Percentiles rank a stretch among this genome's conserved stretches.
These are phyloP conservation scores for Phortica variegata DNA, from an alignment of 1,140 invertebrate genomes.

Conservation along the genomic window DNA sequence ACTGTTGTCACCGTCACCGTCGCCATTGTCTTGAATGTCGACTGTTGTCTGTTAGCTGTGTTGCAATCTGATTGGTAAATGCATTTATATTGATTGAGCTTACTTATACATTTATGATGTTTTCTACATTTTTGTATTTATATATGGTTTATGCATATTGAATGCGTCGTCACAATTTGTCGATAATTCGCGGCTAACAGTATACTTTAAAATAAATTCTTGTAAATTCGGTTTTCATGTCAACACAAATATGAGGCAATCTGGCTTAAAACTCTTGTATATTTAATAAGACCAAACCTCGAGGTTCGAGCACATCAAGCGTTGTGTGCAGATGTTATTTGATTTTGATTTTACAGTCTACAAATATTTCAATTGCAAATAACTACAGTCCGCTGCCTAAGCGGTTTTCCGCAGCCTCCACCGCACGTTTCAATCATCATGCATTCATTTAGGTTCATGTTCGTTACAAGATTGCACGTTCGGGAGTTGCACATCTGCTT, in stretches of 20 bases:
- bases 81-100: too few relatives aligned
- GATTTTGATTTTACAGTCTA: conserved; percentile 18
- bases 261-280: too few relatives aligned
- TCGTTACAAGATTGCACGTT: too few relatives aligned
- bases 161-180: neutral
- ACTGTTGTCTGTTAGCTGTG: too few relatives aligned
- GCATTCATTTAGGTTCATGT: neutral
- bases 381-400: neutral
- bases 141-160: neutral
- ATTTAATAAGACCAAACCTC: too few relatives aligned
- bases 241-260: too few relatives aligned
- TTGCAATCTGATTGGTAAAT: too few relatives aligned
- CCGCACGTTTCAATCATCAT: neutral
- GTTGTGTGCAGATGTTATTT: conserved; percentile 10
- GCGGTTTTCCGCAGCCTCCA: too few relatives aligned
- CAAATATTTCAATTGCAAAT: conserved; percentile 21
- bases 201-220: neutral
- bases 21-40: too few relatives aligned
- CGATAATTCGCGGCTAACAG: neutral
- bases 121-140: neutral
- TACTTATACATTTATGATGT: too few relatives aligned
- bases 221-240: conserved; percentile 1
- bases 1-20: too few relatives aligned
- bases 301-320: neutral
- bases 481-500: too few relatives aligned